Base-by-base conservation (phyloP, 1,140 invertebrate species). In the Epicauta chinensis region DNA sequence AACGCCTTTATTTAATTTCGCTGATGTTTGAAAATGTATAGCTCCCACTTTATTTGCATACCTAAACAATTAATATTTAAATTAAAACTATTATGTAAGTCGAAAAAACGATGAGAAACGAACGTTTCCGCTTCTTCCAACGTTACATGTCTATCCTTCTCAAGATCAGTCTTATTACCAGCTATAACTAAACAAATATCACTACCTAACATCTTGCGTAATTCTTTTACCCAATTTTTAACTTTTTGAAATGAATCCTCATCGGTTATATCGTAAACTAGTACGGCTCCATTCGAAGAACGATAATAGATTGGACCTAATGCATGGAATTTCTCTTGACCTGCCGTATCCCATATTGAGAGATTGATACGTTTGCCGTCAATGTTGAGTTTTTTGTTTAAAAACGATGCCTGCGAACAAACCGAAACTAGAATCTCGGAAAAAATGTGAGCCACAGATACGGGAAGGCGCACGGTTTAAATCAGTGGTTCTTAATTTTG, bases 181-280 rank as follows among this genome's bases (percentile, higher is more conserved):
- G 92, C 93, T 70, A 99, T 98, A 39, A 86, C 84, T 31, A 99
- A 74, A 61, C 86, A 84, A 58, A 98, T 90, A 59, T 97, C 89
- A 63, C 87, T 85, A 4, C 95, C 96, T 10, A 98, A 77, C 87
- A 98, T 97, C 75, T 93, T 94, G 56, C 90, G 84, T 38, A 99
- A 73, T 74, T 99, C 97, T 69, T 96, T 96, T 5, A 99, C 93
- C 97, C 97, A 99, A 69, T 86, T 95, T 77, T 98, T 96, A 0
- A 96, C 95, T 77, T 97, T 98, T 70, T 89, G 83, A 75, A 99
- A 98, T 2, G 96, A 97, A 67, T 96, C 89, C 73, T 92, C 82
- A 78, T 98, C 93, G 39, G 95, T 98, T 40, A 99, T 97, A 73
- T 99, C 97, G 73, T 98, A 99, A 4, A 99, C 95, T 53, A 99